Evolutionary conservation across 2,797 vertebrate genomes (phyloP).

Genomic region (Hephaestus fuliginosus): DNA sequence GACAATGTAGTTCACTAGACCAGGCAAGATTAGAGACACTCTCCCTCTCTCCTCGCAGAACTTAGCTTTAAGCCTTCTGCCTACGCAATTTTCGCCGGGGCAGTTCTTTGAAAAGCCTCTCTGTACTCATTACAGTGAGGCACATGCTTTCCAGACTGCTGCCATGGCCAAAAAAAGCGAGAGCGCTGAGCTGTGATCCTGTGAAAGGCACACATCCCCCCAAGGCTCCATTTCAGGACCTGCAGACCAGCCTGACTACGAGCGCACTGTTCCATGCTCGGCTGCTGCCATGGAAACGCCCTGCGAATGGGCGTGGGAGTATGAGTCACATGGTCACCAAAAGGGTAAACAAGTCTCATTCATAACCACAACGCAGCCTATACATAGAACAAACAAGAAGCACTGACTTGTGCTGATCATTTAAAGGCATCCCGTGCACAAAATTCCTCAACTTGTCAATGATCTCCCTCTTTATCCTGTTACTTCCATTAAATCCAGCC

Average conservation of each 20-base stretch:
- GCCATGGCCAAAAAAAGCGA: constrained; percentile 71
- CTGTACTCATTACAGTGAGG: constrained; percentile 52
- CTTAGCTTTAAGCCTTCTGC: constrained; percentile 58
- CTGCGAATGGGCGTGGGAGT: constrained; percentile 82
- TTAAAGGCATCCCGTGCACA: constrained; percentile 1
- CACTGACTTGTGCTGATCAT: constrained; percentile 37
- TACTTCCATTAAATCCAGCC: neutral
- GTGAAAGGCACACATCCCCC: constrained; percentile 64
- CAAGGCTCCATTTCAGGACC: constrained; percentile 80
- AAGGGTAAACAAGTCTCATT: constrained; percentile 88
- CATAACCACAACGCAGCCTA: constrained; percentile 76
- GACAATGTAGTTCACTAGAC: constrained; percentile 77
- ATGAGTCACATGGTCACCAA: constrained; percentile 83
- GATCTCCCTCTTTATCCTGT: neutral
- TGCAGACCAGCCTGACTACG: constrained; percentile 68
- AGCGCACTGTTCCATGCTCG: constrained; percentile 74
- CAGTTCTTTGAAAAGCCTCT: constrained; percentile 69
- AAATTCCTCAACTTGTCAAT: neutral
- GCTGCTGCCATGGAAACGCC: constrained; percentile 84
- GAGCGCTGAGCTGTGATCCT: constrained; percentile 61
- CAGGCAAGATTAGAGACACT: constrained; percentile 70
- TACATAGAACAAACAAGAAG: constrained; percentile 54
- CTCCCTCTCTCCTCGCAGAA: constrained; percentile 25
- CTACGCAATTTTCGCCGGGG: constrained; percentile 36
- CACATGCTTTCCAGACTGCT: constrained; percentile 63